Conservation (phyloP, 1,140 invertebrate species). For the Philotrypesis tridentata region DNA sequence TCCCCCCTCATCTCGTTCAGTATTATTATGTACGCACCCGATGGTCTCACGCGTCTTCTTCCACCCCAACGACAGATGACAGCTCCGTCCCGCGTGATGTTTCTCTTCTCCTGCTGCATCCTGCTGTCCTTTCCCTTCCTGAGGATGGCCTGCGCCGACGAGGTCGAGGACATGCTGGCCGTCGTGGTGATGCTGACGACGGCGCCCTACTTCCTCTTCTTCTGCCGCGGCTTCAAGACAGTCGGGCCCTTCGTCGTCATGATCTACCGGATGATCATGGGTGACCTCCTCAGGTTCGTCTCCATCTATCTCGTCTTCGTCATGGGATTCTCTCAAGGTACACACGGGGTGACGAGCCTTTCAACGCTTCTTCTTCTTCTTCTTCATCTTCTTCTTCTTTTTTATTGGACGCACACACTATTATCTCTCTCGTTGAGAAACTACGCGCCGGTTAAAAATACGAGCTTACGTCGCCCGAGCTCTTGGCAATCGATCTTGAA, state of each 20-base stretch:
- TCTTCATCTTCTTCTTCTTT: too few species aligned
- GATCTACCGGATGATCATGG: conserved; percentile 99
- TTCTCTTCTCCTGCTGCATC: conserved; percentile 92
- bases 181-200: conserved; percentile 96
- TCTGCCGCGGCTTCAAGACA: conserved; percentile 97
- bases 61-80: conserved; percentile 79
- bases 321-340: conserved; percentile 96
- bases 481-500: conserved; percentile 27
- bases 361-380: too few species aligned
- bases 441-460: conserved; percentile 29
- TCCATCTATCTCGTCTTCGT: conserved; percentile 98
- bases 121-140: conserved; percentile 89
- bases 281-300: conserved; percentile 95
- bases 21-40: too few species aligned
- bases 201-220: conserved; percentile 98
- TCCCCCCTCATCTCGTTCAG: too few species aligned
- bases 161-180: conserved; percentile 91
- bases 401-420: too few species aligned
- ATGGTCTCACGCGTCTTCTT: too few species aligned
- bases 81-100: conserved; percentile 92
- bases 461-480: background rate
- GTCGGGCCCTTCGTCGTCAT: conserved; percentile 99
- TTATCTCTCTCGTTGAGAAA: too few species aligned
- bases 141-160: conserved; percentile 86
- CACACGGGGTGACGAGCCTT: background rate